A percentile compares a stretch with the other conserved stretches of the same genome.
Evolutionary conservation across 2,797 vertebrate genomes (phyloP).

Genomic region (Peromyscus melanophrys): DNA sequence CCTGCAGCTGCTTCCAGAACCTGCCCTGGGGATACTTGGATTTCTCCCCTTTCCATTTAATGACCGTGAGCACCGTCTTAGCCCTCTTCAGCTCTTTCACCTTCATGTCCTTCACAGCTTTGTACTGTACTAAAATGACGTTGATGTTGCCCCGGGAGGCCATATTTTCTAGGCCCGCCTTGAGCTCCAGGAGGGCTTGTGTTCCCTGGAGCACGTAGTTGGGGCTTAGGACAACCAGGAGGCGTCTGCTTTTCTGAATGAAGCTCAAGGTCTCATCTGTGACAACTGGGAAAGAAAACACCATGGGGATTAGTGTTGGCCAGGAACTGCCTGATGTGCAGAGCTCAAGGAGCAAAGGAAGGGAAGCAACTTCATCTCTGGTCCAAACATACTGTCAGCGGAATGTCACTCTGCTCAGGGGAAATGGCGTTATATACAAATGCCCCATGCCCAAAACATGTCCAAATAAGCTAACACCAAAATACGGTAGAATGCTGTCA

Average conservation of each 20-base stretch:
- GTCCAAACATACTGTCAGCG: not conserved
- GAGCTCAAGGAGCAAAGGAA: not conserved
- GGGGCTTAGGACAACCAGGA: conserved; percentile 96
- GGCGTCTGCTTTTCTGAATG: conserved; percentile 95
- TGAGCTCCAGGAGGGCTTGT: conserved; percentile 97
- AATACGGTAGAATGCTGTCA: not conserved
- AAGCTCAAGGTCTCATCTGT: conserved; percentile 98
- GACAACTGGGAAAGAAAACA: conserved; percentile 94
- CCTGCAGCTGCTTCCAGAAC: conserved; percentile 96
- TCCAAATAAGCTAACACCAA: not conserved
- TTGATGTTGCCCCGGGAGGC: conserved; percentile 93
- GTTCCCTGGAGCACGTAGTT: conserved; percentile 94
- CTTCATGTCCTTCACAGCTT: conserved; percentile 92
- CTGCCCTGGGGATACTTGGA: conserved; percentile 93
- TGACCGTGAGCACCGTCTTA: conserved; percentile 92
- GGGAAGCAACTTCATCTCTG: not conserved
- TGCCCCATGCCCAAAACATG: not conserved
- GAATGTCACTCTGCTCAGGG: not conserved
- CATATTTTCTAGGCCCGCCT: conserved; percentile 96
- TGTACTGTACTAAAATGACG: conserved; percentile 97
- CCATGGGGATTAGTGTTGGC: conserved; percentile 87
- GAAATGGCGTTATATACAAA: not conserved
- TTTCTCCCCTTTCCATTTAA: conserved; percentile 96
- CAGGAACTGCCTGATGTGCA: not conserved
- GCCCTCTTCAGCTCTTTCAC: conserved; percentile 95